Percentiles rank a stretch among this genome's conserved stretches.
phyloP scores from a whole-genome alignment of 2,797 vertebrate species.

The Takifugu rubripes region DNA sequence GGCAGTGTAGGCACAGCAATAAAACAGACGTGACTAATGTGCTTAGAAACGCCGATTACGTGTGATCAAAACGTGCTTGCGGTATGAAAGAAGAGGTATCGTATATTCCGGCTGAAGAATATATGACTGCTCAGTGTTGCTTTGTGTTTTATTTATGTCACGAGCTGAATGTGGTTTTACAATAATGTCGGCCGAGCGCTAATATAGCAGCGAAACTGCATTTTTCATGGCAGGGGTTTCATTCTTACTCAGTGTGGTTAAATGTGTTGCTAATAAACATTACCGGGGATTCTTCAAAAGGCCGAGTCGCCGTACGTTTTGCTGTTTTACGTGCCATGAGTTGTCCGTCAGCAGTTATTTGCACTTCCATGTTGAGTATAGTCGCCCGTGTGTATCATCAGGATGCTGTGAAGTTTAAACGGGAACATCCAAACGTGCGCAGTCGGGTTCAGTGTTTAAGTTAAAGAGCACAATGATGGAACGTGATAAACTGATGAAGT shows the following conservation, averaged over 20 bases:
- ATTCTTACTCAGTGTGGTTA: not conserved
- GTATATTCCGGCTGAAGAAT: slow-evolving; percentile 28
- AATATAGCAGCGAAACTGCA: not conserved
- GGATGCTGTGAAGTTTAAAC: no score
- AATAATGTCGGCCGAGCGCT: no score
- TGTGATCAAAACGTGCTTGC: slow-evolving; percentile 12
- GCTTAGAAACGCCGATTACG: slow-evolving; percentile 13
- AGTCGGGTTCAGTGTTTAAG: no score
- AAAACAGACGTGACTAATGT: slow-evolving; percentile 14
- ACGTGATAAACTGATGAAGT: no score
- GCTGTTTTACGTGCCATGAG: no score
- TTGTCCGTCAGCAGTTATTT: slow-evolving; percentile 10
- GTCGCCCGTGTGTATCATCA: no score
- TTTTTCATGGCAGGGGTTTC: not conserved
- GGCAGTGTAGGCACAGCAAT: not conserved
- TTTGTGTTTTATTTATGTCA: slow-evolving; percentile 41
- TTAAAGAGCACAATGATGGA: no score
- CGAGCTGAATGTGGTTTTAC: slow-evolving; percentile 22
- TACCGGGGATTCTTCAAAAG: no score
- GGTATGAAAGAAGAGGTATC: not conserved
- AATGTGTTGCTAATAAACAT: no score
- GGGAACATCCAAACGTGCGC: no score
- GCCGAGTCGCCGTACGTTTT: no score
- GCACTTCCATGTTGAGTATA: slow-evolving; percentile 36
- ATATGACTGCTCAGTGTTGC: slow-evolving; percentile 28